Evolutionary conservation across 2,888 invertebrate species (phyloP), one percentile per base, ranked within the genome.

Genomic region (Synergus laeviventris): DNA sequence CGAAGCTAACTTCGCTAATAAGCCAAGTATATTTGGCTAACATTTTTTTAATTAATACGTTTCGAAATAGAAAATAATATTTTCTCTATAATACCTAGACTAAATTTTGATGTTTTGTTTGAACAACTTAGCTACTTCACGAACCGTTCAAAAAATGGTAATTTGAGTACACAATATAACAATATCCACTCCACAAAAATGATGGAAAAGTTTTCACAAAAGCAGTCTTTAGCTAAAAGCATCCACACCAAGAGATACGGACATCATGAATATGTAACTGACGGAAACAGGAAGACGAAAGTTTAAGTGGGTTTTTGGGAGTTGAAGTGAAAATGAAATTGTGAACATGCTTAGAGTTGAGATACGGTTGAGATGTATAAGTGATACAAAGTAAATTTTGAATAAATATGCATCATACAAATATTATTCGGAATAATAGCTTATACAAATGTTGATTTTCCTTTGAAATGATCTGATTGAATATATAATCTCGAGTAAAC

Each of bases 211-310:
- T 2, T 54, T 54, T 54, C 49, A 9, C 49, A 9, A 16, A 54
- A 8, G 9, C 9, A 54, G 18, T 54, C 24, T 59, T 24, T 14
- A 59, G 12, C 14, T 21, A 24, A 21, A 14, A 5, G 5, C 7
- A 59, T 24, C 3, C 24, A 59, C 12, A 24, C 21, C 1, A 49
- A 49, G 45, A 49, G 31, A 45, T 49, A 31, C 24, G 21, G 42
- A 49, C 70, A 70, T 45, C 70, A 70, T 70, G 70, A 70, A 70
- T 70, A 70, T 45, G 70, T 24, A 49, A 70, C 70, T 70, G 45
- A 49, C 31, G n/a, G 4, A 49, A 70, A 24, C 31, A 70, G 45
- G 24, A 11, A 70, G 45, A 11, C 45, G 2, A 49, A 70, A 70
- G 31, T 70, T 70, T 36, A 70, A 70, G 24, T 45, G 31, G 49